These are phyloP conservation scores for Notiomystis cincta DNA, from an alignment of 2,113 vertebrate genomes.

Conservation along the genomic window DNA sequence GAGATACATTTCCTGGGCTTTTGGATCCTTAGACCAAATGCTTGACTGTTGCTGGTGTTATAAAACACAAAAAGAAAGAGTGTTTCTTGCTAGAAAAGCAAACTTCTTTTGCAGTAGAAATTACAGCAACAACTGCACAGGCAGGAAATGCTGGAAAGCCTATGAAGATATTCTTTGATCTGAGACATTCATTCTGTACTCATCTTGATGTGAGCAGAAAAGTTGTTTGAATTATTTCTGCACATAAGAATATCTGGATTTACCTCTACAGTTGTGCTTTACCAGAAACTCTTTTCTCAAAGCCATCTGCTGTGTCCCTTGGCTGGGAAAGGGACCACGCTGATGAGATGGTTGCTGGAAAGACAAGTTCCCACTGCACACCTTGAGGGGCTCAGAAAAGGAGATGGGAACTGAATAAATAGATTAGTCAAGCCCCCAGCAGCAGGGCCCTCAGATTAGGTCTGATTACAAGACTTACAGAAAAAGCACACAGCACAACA, in stretches of 20 bases:
- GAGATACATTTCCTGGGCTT: constrained; percentile 78
- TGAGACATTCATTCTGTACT: neutral
- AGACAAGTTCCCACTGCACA: neutral
- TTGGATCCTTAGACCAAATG: constrained; percentile 67
- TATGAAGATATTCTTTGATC: neutral
- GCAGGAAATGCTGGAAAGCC: constrained; percentile 19
- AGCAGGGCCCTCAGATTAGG: neutral
- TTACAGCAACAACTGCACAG: constrained; percentile 24
- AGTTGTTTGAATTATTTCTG: neutral
- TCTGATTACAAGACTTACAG: neutral
- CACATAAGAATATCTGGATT: neutral
- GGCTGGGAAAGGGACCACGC: neutral
- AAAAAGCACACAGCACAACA: neutral
- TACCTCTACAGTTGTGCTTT: neutral
- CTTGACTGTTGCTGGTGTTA: constrained; percentile 32
- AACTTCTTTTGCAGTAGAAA: constrained; percentile 31
- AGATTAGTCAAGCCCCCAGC: neutral
- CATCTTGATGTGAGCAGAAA: neutral
- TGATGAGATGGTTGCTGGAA: neutral
- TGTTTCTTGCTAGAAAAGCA: constrained; percentile 62
- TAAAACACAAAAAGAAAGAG: constrained; percentile 43
- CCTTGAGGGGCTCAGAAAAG: neutral
- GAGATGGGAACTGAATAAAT: neutral
- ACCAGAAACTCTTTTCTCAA: neutral
- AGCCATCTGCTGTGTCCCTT: accelerated